These are phyloP conservation scores for Theocolax elegans DNA, from an alignment of 1,140 invertebrate species.

Conservation along the genomic window DNA sequence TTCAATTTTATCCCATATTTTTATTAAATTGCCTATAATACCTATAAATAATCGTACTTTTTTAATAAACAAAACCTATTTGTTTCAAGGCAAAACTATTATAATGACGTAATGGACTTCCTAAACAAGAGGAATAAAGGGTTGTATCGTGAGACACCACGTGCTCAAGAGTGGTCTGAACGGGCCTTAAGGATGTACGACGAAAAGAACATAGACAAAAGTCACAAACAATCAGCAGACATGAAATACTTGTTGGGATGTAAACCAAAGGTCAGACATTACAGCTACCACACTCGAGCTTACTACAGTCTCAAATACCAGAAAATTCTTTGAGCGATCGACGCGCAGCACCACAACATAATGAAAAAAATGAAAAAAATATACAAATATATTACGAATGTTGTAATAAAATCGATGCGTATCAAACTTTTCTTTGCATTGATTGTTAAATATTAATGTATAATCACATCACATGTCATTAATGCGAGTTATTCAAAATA, in stretches of 20 bases:
- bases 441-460: too few relatives aligned
- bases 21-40: too few relatives aligned
- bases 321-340: conserved; percentile 56
- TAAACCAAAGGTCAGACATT: conserved; percentile 56
- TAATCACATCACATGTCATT: too few relatives aligned
- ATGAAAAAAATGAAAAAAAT: not conserved
- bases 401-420: too few relatives aligned
- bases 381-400: too few relatives aligned
- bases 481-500: too few relatives aligned
- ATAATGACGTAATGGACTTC: conserved; percentile 85
- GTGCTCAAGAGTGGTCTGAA: conserved; percentile 85
- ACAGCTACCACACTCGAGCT: conserved; percentile 65
- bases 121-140: conserved; percentile 80
- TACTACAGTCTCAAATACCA: conserved; percentile 66
- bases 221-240: conserved; percentile 58
- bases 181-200: conserved; percentile 78
- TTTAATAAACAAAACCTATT: too few relatives aligned
- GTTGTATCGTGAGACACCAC: conserved; percentile 74
- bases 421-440: too few relatives aligned
- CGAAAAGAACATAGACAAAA: conserved; percentile 61
- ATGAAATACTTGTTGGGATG: conserved; percentile 61
- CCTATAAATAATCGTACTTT: too few relatives aligned
- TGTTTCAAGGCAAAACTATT: conserved; percentile 76
- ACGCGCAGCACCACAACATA: not conserved
- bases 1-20: too few relatives aligned